phyloP scores from a whole-genome alignment of 2,113 vertebrate genomes.

The Poeciliopsis turrubarensis region DNA sequence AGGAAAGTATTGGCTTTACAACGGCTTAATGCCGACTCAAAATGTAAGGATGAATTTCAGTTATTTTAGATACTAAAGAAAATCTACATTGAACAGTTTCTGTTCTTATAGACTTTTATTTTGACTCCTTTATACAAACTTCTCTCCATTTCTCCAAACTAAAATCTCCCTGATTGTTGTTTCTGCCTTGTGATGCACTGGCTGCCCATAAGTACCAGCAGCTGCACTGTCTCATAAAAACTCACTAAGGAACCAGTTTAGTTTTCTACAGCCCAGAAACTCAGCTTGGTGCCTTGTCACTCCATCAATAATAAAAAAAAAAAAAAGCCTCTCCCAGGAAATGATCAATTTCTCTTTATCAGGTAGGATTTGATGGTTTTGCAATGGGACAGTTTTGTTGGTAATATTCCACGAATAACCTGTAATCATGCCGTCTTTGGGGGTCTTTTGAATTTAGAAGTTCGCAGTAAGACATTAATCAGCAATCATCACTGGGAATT shows the following conservation, averaged over 20 bases:
- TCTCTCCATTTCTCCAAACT: not conserved
- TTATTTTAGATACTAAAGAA: no score
- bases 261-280: no score
- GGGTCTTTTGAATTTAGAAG: not conserved
- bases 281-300: not conserved
- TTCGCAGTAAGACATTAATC: not conserved
- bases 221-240: no score
- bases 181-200: not conserved
- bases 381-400: no score
- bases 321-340: not conserved
- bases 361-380: not conserved
- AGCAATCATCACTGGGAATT: slow-evolving; percentile 35
- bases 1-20: no score
- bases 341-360: not conserved
- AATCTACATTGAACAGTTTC: no score
- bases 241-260: no score
- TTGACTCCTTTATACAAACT: no score
- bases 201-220: no score
- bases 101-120: no score
- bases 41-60: not conserved
- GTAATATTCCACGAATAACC: not conserved
- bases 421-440: not conserved
- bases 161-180: not conserved
- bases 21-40: not conserved
- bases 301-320: not conserved